Conservation (phyloP, 2,888 invertebrate genomes). For the Ferrisia virgata region DNA sequence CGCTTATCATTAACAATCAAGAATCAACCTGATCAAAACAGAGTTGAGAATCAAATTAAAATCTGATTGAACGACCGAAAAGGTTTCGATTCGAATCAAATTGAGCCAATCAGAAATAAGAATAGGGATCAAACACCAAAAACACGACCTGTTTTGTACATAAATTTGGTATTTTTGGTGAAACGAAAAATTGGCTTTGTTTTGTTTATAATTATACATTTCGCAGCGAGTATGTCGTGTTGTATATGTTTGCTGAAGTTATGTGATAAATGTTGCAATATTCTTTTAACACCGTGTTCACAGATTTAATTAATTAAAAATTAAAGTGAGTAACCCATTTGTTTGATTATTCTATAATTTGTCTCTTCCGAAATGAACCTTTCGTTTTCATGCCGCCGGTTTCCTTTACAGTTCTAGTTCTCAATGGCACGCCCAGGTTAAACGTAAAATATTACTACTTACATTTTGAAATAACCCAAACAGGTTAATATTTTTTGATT, state of each 20-base stretch:
- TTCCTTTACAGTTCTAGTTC: neutral
- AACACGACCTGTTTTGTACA: neutral
- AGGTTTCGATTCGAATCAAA: neutral
- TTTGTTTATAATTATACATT: constrained; percentile 22
- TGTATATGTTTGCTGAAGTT: neutral
- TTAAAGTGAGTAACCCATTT: neutral
- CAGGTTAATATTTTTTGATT: neutral
- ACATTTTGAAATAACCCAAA: neutral
- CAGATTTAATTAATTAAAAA: neutral
- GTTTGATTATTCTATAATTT: neutral
- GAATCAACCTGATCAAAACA: too few species aligned
- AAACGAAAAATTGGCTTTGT: constrained; percentile 23
- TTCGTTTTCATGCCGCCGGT: constrained; percentile 11
- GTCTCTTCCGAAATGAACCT: neutral
- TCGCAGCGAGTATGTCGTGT: neutral
- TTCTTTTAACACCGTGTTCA: neutral
- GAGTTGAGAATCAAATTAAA: neutral
- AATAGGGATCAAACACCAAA: too few species aligned
- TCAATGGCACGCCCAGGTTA: neutral
- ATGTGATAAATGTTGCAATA: constrained; percentile 20
- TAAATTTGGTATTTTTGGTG: neutral
- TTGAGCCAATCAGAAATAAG: too few species aligned
- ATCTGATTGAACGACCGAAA: neutral
- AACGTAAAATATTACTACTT: neutral
- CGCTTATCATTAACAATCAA: too few species aligned